These are phyloP conservation scores for Antheraea pernyi DNA, from an alignment of 1,140 invertebrate genomes.

Conservation along the genomic window DNA sequence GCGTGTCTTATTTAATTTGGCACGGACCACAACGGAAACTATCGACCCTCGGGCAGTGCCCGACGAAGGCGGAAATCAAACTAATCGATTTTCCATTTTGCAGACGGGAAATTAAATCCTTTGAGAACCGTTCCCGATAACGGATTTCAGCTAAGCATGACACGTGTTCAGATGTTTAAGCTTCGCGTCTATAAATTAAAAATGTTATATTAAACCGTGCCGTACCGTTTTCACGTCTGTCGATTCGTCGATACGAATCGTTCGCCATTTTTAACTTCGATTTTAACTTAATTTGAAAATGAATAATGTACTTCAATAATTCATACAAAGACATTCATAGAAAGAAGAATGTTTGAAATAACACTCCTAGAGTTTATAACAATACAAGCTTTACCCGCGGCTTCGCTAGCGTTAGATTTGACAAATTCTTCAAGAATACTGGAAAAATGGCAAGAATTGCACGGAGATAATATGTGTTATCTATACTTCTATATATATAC, in stretches of 20 bases:
- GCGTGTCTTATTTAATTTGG: constrained; percentile 68
- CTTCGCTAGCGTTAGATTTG: too few species aligned
- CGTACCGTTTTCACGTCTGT: background rate
- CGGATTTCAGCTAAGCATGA: constrained; percentile 71
- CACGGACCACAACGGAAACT: constrained; percentile 61
- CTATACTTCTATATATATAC: too few species aligned
- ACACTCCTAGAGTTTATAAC: too few species aligned
- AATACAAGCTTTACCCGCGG: too few species aligned
- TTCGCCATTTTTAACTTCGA: background rate
- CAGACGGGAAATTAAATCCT: constrained; percentile 76
- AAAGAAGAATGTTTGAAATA: too few species aligned
- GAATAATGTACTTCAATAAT: too few species aligned
- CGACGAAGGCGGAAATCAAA: constrained; percentile 73
- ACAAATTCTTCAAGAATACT: too few species aligned
- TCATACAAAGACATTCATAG: too few species aligned
- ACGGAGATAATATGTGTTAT: too few species aligned
- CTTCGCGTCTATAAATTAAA: constrained; percentile 7
- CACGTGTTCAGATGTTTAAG: constrained; percentile 54
- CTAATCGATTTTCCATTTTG: constrained; percentile 78
- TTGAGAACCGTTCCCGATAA: constrained; percentile 70
- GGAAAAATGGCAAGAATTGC: too few species aligned
- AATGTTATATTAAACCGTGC: background rate
- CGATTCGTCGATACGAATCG: background rate
- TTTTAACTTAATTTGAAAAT: too few species aligned
- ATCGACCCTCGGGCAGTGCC: constrained; percentile 55